These are phyloP conservation scores for Gila orcuttii DNA, from an alignment of 2,113 vertebrate genomes.

Conservation along the genomic window DNA sequence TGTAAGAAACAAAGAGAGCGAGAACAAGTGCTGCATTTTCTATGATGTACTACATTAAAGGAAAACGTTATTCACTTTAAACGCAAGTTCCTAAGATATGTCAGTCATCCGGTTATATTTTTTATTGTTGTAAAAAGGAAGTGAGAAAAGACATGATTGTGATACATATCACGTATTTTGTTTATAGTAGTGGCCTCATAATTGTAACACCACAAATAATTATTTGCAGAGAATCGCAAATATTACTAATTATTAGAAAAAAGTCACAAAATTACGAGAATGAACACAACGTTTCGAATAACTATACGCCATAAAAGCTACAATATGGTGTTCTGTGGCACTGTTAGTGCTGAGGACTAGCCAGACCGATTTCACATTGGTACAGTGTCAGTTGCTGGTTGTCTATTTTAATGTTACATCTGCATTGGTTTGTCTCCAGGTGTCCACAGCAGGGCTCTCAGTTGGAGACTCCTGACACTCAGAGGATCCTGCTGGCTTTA, in stretches of 20 bases:
- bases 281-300: background rate
- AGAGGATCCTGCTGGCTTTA: background rate
- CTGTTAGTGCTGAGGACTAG: background rate
- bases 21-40: background rate
- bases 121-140: background rate
- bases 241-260: background rate
- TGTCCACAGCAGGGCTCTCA: constrained; percentile 1
- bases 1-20: constrained; percentile 35
- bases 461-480: background rate
- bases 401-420: background rate
- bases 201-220: background rate
- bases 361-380: background rate
- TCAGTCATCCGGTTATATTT: background rate
- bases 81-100: background rate
- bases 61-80: background rate
- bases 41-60: background rate
- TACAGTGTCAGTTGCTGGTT: background rate
- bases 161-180: background rate
- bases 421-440: constrained; percentile 15
- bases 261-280: background rate
- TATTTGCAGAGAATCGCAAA: background rate
- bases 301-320: background rate
- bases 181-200: background rate
- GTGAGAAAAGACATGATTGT: background rate
- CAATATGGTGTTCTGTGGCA: background rate